phyloP scores from a whole-genome alignment of 2,797 vertebrate species.

The Enteromius paludinosus region DNA sequence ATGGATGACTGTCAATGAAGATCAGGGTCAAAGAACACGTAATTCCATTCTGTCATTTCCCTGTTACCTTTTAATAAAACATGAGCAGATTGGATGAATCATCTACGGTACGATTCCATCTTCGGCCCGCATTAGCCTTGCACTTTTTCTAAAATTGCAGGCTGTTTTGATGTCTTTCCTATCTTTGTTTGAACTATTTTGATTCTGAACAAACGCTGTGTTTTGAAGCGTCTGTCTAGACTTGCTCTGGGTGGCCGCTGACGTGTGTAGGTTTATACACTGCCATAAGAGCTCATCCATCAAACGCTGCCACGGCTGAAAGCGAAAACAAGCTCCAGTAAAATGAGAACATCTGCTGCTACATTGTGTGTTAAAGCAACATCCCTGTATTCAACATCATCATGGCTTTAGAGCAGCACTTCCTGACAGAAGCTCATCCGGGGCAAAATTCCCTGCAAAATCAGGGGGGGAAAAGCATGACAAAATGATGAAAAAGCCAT shows the following conservation, averaged over 20 bases:
- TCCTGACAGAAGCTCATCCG: neutral
- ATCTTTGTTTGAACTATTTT: constrained; percentile 27
- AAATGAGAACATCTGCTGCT: constrained; percentile 54
- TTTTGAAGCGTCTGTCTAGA: constrained; percentile 28
- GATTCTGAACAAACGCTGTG: neutral
- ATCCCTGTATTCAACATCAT: constrained; percentile 7
- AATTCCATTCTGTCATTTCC: constrained; percentile 22
- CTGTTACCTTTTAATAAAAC: constrained; percentile 45
- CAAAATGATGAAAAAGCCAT: neutral
- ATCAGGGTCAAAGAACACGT: constrained; percentile 25
- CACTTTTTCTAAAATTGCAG: neutral
- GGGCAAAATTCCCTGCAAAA: neutral
- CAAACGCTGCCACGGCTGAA: constrained; percentile 19
- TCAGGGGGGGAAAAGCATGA: neutral
- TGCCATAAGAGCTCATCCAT: constrained; percentile 46
- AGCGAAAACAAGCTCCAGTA: constrained; percentile 31
- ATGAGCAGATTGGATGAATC: constrained; percentile 31
- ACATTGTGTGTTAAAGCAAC: constrained; percentile 30
- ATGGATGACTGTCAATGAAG: constrained; percentile 42
- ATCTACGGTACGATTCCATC: neutral
- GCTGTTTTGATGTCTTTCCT: constrained; percentile 36
- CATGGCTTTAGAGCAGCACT: neutral
- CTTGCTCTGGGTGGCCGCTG: constrained; percentile 16
- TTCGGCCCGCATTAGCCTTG: neutral
- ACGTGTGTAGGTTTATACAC: constrained; percentile 26